Evolutionary conservation across 2,797 vertebrate genomes (phyloP).

Genomic region (Liasis olivaceus): DNA sequence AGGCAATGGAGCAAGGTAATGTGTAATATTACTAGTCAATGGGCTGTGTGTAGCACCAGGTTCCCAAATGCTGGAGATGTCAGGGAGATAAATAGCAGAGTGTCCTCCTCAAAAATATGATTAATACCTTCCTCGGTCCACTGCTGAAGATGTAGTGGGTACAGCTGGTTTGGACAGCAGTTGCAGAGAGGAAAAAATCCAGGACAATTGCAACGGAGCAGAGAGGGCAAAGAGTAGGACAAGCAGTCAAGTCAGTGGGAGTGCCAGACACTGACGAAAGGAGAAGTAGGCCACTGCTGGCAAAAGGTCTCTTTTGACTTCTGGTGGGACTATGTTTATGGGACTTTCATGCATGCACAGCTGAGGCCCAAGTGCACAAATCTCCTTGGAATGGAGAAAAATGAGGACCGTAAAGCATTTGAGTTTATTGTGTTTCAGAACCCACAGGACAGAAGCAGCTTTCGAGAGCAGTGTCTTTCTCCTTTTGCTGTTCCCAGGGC

Average conservation of each 20-base stretch:
- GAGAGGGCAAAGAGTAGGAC: constrained; percentile 99
- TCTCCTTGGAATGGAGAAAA: constrained; percentile 51
- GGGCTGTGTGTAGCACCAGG: constrained; percentile 97
- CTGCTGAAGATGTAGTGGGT: constrained; percentile 99
- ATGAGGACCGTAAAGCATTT: constrained; percentile 51
- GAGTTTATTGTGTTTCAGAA: constrained; percentile 63
- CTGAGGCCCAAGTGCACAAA: constrained; percentile 60
- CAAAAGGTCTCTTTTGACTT: constrained; percentile 74
- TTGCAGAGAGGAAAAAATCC: constrained; percentile 88
- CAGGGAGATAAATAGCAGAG: constrained; percentile 99
- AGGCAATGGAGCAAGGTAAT: constrained; percentile 99
- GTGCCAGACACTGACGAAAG: constrained; percentile 61
- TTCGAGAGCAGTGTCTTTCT: constrained; percentile 32
- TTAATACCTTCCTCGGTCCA: constrained; percentile 99
- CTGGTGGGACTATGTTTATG: constrained; percentile 74
- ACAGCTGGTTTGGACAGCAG: constrained; percentile 99
- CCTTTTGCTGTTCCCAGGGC: neutral
- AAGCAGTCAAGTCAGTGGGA: constrained; percentile 84
- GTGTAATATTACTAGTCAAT: constrained; percentile 99
- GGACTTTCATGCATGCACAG: constrained; percentile 61
- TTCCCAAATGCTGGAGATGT: constrained; percentile 97
- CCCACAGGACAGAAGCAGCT: constrained; percentile 47
- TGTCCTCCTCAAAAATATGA: constrained; percentile 99
- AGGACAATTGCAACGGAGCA: constrained; percentile 85
- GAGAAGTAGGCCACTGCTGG: constrained; percentile 76